phyloP scores from a whole-genome alignment of 2,113 vertebrate genomes.

The Elaphurus davidianus region DNA sequence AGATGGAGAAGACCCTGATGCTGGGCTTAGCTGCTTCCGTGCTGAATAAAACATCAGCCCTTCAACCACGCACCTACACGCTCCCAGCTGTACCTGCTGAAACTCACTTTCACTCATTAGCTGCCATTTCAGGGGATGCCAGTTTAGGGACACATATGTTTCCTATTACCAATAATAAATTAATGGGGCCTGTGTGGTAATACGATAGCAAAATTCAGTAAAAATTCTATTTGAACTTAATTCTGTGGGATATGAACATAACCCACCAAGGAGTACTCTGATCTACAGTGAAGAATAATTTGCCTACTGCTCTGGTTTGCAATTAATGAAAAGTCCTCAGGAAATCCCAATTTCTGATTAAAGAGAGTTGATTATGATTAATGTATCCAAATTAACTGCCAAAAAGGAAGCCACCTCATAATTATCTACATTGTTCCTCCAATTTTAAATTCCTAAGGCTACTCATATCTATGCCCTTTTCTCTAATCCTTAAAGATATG shows the following conservation, averaged over 20 bases:
- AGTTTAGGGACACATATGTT: constrained; percentile 26
- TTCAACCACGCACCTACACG: neutral
- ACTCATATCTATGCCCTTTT: neutral
- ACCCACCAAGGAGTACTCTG: constrained; percentile 58
- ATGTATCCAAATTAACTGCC: constrained; percentile 59
- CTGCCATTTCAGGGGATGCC: neutral
- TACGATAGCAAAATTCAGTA: constrained; percentile 62
- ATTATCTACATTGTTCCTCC: constrained; percentile 31
- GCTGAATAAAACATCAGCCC: constrained; percentile 24
- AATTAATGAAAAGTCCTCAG: constrained; percentile 71
- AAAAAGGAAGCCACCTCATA: constrained; percentile 42
- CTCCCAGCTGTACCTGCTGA: neutral
- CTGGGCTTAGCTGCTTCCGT: neutral
- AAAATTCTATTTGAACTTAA: constrained; percentile 71
- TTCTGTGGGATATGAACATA: constrained; percentile 52
- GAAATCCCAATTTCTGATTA: constrained; percentile 74
- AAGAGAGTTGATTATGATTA: constrained; percentile 73
- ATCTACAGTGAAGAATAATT: constrained; percentile 58
- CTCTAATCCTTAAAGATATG: neutral
- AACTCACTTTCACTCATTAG: neutral
- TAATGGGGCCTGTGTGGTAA: constrained; percentile 37
- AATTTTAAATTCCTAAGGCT: constrained; percentile 46
- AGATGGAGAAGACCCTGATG: neutral
- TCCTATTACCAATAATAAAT: constrained; percentile 59
- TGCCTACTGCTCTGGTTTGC: constrained; percentile 34